Evolutionary conservation across 37 sponge, comb jelly and placozoan genomes (phyloP), one percentile per base, ranked within the genome.

Genomic region (Tethya wilhelma): DNA sequence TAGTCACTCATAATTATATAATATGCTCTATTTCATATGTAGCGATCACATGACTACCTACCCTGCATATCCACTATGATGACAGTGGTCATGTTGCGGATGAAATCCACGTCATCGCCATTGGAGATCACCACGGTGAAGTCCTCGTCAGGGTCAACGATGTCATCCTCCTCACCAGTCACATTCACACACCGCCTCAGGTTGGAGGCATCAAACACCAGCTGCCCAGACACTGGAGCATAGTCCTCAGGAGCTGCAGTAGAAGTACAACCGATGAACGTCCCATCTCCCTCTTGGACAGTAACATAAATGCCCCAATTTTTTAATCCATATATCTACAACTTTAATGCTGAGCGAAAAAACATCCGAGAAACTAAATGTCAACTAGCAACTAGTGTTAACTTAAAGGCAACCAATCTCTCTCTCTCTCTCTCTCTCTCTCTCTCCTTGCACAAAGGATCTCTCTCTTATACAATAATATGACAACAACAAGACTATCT

Each of bases 161-260:
- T n/a, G 41, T 2, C 34, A 26, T 81, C 81, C 6, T 70, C 44
- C 1, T 60, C 3, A 32, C 23, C 40, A n/a, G 63, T 20, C 8
- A 71, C 44, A 38, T 38, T 8, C 20, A 69, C 59, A 44, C 53
- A 62, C 11, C 33, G 44, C 25, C 55, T 30, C 9, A 49, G 5
- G 4, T 12, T 9, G 5, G 34, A 37, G 5, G 58, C 30, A 46
- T 17, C 38, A 64, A 83, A 83, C 0, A 64, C 64, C 20, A 83
- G 56, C 28, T 43, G 11, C 5, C 17, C 1, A 0, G 30, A 22
- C 6, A 38, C 31, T 17, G 44, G 9, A 3, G 4, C 5, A 34
- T 70, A 71, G 45, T 81, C 71, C 23, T 12, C 63, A 59, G 45
- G 44, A 22, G 81, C 72, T 71, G 43, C 62, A 63, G 1, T 26